Percentiles rank a stretch among this genome's conserved stretches.
Conservation (phyloP, 2,797 vertebrate genomes). For the Sparus aurata region DNA sequence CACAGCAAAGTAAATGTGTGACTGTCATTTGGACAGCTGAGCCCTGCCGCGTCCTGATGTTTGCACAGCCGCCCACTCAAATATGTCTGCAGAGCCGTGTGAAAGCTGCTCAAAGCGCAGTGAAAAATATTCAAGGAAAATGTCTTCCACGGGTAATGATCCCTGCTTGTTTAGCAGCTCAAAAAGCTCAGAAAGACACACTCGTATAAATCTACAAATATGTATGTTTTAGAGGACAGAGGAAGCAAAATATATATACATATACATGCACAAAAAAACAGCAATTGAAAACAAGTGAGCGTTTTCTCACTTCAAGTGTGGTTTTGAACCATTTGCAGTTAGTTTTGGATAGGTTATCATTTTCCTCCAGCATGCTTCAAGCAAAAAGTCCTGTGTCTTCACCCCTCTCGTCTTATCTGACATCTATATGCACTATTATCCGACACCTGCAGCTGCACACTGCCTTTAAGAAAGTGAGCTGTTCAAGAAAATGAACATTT, state of each 20-base stretch:
- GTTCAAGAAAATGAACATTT: constrained; percentile 60
- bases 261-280: neutral
- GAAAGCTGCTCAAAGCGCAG: constrained; percentile 47
- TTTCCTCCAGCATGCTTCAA: constrained; percentile 26
- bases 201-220: constrained; percentile 37
- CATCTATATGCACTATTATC: constrained; percentile 62
- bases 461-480: constrained; percentile 29
- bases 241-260: neutral
- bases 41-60: constrained; percentile 69
- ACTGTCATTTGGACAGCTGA: constrained; percentile 73
- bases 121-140: constrained; percentile 50
- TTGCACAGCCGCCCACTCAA: constrained; percentile 72
- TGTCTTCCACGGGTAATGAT: constrained; percentile 43
- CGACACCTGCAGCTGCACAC: constrained; percentile 53
- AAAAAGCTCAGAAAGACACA: constrained; percentile 27
- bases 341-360: constrained; percentile 39
- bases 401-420: constrained; percentile 43
- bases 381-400: constrained; percentile 30
- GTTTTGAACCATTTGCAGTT: constrained; percentile 22
- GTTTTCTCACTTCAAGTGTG: constrained; percentile 4
- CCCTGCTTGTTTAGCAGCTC: constrained; percentile 40
- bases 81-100: constrained; percentile 65
- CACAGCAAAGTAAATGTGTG: constrained; percentile 64
- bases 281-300: constrained; percentile 6
- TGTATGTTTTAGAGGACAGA: constrained; percentile 15